phyloP scores from a whole-genome alignment of 1,140 invertebrate species.

The Seison nebaliae region DNA sequence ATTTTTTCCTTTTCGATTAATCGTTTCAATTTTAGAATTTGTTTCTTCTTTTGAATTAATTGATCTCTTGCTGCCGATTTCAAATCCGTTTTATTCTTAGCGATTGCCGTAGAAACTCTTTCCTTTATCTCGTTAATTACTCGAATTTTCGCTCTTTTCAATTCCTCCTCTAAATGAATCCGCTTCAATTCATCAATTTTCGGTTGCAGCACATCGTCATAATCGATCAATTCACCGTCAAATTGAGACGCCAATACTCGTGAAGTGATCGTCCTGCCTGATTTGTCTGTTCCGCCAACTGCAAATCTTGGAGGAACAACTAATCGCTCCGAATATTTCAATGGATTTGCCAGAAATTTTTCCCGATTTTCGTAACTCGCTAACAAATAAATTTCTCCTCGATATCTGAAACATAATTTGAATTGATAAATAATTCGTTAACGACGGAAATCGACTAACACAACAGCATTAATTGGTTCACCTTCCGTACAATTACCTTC shows the following conservation, averaged over 20 bases:
- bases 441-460: constrained; percentile 17
- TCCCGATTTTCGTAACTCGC: constrained; percentile 22
- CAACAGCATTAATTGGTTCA: constrained; percentile 24
- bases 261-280: constrained; percentile 23
- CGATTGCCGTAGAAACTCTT: no score
- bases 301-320: constrained; percentile 23
- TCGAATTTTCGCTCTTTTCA: not conserved
- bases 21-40: no score
- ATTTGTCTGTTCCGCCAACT: constrained; percentile 20
- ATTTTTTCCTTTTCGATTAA: no score
- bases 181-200: constrained; percentile 3
- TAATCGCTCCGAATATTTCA: constrained; percentile 23
- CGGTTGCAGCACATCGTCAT: constrained; percentile 2
- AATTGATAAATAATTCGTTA: not conserved
- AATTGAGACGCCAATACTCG: constrained; percentile 23
- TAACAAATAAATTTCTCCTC: constrained; percentile 26
- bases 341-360: constrained; percentile 26
- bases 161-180: constrained; percentile 1
- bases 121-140: constrained; percentile 5
- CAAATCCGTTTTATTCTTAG: no score
- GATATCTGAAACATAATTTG: constrained; percentile 19
- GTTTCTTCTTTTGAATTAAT: no score
- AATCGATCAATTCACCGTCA: constrained; percentile 20
- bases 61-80: no score
- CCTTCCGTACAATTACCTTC: constrained; percentile 23